phyloP scores from a whole-genome alignment of 2,888 invertebrate genomes.

The Opisthograptis luteolata region DNA sequence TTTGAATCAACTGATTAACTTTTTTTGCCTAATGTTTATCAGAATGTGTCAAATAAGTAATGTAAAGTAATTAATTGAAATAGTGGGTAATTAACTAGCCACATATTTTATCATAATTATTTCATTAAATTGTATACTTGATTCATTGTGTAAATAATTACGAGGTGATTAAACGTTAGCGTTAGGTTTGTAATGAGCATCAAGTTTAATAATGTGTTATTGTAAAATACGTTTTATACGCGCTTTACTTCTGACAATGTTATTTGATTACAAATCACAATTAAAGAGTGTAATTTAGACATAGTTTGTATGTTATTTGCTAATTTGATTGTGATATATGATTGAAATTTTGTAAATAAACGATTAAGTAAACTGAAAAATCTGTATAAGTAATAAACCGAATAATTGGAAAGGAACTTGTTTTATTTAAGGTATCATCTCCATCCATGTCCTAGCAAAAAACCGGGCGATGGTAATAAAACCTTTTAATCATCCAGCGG shows the following conservation, averaged over 20 bases:
- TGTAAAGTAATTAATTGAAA: background rate
- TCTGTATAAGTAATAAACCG: constrained; percentile 66
- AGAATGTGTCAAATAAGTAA: constrained; percentile 9
- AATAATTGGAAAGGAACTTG: constrained; percentile 43
- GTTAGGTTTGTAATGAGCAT: constrained; percentile 8
- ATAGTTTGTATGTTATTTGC: constrained; percentile 58
- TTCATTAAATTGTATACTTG: background rate
- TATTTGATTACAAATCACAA: constrained; percentile 55
- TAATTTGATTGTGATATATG: constrained; percentile 79
- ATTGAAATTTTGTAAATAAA: constrained; percentile 72
- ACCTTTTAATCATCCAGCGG: too few species aligned
- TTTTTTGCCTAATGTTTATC: too few species aligned
- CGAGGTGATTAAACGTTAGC: constrained; percentile 11
- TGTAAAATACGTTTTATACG: constrained; percentile 45
- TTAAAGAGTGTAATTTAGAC: constrained; percentile 61
- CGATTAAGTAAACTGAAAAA: constrained; percentile 64
- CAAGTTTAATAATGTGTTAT: constrained; percentile 36
- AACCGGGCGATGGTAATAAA: too few species aligned
- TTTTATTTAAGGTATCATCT: too few species aligned
- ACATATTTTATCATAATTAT: background rate
- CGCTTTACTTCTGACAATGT: constrained; percentile 33
- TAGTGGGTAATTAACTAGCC: background rate
- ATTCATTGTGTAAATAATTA: constrained; percentile 10
- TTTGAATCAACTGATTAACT: too few species aligned
- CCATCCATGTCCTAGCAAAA: too few species aligned